Evolutionary conservation across 2,888 invertebrate species (phyloP).

Genomic region (Drosophila lutescens): DNA sequence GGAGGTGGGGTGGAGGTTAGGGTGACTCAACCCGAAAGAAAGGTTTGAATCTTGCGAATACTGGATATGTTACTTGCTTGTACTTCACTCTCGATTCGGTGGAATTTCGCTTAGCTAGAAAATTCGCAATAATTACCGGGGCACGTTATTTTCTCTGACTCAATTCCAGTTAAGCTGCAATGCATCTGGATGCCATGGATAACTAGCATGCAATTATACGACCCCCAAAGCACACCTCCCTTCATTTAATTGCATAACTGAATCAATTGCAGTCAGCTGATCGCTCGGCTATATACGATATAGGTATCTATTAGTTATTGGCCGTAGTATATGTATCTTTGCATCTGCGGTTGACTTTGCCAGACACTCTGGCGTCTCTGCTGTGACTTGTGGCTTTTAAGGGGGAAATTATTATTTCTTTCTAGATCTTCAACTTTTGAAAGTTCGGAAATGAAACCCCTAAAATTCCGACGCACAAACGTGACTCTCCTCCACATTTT

Average conservation of each 20-base stretch:
- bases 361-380: constrained; percentile 27
- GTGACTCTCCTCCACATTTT: constrained; percentile 12
- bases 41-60: not conserved
- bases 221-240: constrained; percentile 17
- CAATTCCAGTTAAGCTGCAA: constrained; percentile 5
- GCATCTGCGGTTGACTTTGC: constrained; percentile 16
- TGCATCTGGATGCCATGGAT: constrained; percentile 23
- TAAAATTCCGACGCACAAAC: not conserved
- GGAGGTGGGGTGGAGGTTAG: no score
- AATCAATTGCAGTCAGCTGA: constrained; percentile 37
- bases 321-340: constrained; percentile 15
- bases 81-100: not conserved
- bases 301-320: constrained; percentile 33
- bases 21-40: constrained; percentile 9
- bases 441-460: not conserved
- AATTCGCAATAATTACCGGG: constrained; percentile 14
- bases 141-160: constrained; percentile 19
- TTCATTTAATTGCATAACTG: constrained; percentile 29
- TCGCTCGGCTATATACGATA: constrained; percentile 1
- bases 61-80: not conserved
- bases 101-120: constrained; percentile 20
- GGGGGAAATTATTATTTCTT: not conserved
- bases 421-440: not conserved
- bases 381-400: constrained; percentile 2
- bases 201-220: constrained; percentile 26